Percentiles rank a stretch among this genome's conserved stretches.
phyloP scores from a whole-genome alignment of 2,113 vertebrate species.

The Coryphaenoides rupestris region DNA sequence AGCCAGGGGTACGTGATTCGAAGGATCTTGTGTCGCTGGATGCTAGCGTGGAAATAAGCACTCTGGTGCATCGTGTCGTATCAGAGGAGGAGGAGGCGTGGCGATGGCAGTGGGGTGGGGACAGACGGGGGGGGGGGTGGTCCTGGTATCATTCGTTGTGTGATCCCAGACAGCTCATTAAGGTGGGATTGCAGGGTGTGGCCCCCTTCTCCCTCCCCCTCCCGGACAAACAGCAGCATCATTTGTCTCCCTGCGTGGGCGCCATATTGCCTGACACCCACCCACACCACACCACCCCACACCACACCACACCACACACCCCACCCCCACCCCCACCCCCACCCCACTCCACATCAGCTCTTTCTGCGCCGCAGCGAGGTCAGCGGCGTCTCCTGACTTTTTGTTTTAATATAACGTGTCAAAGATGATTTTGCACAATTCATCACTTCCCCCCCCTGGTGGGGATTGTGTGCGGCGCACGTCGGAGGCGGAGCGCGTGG shows the following conservation, averaged over 20 bases:
- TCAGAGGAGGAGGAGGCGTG: too few species aligned
- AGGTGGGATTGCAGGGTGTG: constrained; percentile 42
- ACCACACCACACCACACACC: constrained; percentile 23
- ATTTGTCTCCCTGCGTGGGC: constrained; percentile 14
- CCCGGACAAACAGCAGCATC: constrained; percentile 41
- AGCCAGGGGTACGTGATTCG: constrained; percentile 48
- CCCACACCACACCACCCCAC: constrained; percentile 38
- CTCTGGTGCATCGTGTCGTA: constrained; percentile 46
- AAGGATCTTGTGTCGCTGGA: constrained; percentile 58
- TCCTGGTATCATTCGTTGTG: constrained; percentile 65
- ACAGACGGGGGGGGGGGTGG: constrained; percentile 34
- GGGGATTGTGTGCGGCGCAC: constrained; percentile 3
- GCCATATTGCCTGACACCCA: constrained; percentile 26
- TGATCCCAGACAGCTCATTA: constrained; percentile 66
- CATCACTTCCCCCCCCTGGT: constrained; percentile 59
- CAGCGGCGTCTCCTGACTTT: constrained; percentile 45
- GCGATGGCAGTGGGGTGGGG: constrained; percentile 29
- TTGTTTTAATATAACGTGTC: constrained; percentile 54
- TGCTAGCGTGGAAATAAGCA: constrained; percentile 50
- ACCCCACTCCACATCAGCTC: constrained; percentile 53
- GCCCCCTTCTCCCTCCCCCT: constrained; percentile 5
- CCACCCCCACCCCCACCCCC: constrained; percentile 37
- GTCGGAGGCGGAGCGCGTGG: constrained; percentile 8
- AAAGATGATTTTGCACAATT: constrained; percentile 64
- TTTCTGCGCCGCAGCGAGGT: constrained; percentile 42